These are phyloP conservation scores for Tragelaphus imberbis DNA, from an alignment of 2,113 vertebrate genomes.

Conservation along the genomic window DNA sequence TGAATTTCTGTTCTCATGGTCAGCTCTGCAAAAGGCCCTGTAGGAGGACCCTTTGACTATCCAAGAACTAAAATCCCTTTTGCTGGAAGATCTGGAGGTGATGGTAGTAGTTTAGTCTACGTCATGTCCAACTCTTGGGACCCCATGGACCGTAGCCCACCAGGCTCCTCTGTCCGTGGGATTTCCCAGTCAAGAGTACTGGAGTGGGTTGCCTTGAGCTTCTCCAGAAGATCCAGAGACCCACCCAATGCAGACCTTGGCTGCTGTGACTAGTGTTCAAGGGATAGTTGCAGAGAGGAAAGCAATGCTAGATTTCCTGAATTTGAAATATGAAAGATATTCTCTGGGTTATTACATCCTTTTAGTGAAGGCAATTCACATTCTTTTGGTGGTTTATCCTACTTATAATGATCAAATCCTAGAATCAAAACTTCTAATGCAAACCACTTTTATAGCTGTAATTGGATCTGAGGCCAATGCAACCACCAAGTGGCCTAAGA, in stretches of 20 bases:
- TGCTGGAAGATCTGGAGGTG: not conserved
- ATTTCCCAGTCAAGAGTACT: not conserved
- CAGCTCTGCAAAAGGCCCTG: not conserved
- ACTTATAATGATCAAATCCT: conserved; percentile 71
- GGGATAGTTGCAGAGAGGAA: not conserved
- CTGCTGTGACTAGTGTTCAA: not conserved
- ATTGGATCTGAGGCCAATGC: conserved; percentile 69
- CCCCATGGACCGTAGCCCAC: not conserved
- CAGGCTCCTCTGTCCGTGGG: not conserved
- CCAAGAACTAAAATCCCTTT: not conserved
- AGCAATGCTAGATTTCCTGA: conserved; percentile 9
- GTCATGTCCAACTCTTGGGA: not conserved
- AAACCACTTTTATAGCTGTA: conserved; percentile 73
- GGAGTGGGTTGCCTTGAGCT: not conserved
- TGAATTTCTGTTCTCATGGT: not conserved
- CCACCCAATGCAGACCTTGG: not conserved
- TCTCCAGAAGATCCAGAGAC: not conserved
- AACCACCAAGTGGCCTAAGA: conserved; percentile 68
- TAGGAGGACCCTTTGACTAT: not conserved
- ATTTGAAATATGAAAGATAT: conserved; percentile 69
- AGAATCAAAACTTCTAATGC: conserved; percentile 72
- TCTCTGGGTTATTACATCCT: conserved; percentile 62
- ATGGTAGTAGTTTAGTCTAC: not conserved
- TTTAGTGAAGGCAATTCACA: conserved; percentile 73
- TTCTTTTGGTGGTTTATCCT: conserved; percentile 73